Evolutionary conservation across 2,113 vertebrate genomes (phyloP).

Genomic region (Chrysemys picta): DNA sequence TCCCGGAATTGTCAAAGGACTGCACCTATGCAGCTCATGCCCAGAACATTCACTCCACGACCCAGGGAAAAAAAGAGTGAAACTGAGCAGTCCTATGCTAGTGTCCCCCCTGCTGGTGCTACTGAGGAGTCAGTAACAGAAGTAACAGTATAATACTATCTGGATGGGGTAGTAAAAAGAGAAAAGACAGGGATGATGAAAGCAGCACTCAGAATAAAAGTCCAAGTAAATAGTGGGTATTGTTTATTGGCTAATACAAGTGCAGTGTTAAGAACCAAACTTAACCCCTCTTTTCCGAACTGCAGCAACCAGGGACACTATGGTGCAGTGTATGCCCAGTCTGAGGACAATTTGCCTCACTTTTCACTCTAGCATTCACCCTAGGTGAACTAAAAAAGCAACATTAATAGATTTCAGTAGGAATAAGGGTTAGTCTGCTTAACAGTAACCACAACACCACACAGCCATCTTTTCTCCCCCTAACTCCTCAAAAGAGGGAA

Average conservation of each 20-base stretch:
- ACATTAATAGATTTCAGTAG: not conserved
- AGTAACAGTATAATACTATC: not conserved
- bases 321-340: not conserved
- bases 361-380: not conserved
- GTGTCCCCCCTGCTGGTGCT: not conserved
- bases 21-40: not conserved
- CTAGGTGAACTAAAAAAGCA: fast-evolving
- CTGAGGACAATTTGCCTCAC: not conserved
- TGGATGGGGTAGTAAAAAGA: not conserved
- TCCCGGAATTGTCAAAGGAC: not conserved
- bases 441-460: not conserved
- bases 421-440: not conserved
- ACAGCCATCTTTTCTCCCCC: not conserved
- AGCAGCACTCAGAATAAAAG: fast-evolving
- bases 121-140: not conserved
- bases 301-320: not conserved
- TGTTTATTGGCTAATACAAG: not conserved
- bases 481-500: not conserved
- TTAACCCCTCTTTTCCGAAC: not conserved
- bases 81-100: not conserved
- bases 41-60: not conserved
- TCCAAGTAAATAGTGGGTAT: not conserved
- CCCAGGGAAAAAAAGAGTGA: not conserved
- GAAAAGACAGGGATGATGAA: not conserved
- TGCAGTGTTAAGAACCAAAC: not conserved